These are phyloP conservation scores for Spinus olivaceus DNA, from an alignment of 2,797 vertebrate species.

Conservation along the genomic window DNA sequence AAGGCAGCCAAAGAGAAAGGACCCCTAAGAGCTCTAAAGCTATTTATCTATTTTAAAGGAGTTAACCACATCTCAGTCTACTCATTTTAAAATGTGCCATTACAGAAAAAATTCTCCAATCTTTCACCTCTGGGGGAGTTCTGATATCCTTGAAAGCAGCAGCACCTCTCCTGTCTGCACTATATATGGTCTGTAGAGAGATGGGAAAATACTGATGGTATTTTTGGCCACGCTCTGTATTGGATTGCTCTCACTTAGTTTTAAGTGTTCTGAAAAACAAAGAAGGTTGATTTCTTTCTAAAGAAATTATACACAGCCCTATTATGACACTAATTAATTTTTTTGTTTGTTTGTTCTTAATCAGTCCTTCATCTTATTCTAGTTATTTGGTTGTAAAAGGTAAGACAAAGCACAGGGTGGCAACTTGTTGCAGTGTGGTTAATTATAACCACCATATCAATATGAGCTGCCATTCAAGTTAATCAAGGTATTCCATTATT, in stretches of 20 bases:
- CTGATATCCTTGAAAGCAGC: background rate
- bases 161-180: background rate
- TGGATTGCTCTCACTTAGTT: background rate
- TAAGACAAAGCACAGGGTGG: constrained; percentile 50
- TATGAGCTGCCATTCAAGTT: constrained; percentile 71
- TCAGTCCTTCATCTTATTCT: constrained; percentile 4
- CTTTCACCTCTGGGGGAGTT: background rate
- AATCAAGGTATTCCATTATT: constrained; percentile 71
- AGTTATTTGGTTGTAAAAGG: constrained; percentile 52
- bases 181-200: background rate
- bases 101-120: background rate
- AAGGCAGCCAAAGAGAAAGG: background rate
- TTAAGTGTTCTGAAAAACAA: background rate
- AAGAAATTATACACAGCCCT: background rate
- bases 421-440: constrained; percentile 63
- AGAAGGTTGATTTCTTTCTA: background rate
- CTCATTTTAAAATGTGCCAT: background rate
- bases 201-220: background rate
- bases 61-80: background rate
- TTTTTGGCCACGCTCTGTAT: background rate
- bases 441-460: constrained; percentile 81
- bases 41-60: background rate
- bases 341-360: background rate
- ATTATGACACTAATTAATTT: background rate
- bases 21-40: background rate